Percentiles rank a stretch among this genome's conserved stretches.
Conservation (phyloP, 1,140 invertebrate species). For the Trypoxylus dichotomus region DNA sequence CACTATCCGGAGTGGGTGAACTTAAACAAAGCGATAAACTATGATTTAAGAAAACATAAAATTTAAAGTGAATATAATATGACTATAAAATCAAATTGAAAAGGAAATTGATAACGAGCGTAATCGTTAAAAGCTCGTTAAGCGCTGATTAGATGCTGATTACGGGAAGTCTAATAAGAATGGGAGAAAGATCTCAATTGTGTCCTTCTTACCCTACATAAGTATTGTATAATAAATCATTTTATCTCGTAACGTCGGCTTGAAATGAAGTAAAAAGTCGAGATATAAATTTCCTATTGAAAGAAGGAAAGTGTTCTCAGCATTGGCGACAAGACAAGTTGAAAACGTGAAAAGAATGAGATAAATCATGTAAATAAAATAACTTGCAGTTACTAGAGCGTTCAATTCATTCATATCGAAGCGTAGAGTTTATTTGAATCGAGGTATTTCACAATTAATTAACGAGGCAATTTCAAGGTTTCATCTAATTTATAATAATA, state of each 20-base stretch:
- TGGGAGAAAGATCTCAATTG: background rate
- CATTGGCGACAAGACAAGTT: background rate
- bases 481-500: too few relatives aligned
- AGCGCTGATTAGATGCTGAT: background rate
- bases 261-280: background rate
- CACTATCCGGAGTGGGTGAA: background rate
- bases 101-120: background rate
- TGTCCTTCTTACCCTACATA: background rate
- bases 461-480: too few relatives aligned
- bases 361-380: background rate
- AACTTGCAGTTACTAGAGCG: background rate
- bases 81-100: constrained; percentile 12
- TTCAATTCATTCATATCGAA: background rate
- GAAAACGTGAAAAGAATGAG: background rate
- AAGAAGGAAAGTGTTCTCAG: background rate
- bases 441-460: too few relatives aligned
- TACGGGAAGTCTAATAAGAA: background rate
- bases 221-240: constrained; percentile 2
- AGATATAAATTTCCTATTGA: background rate
- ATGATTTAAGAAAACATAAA: background rate
- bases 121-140: background rate
- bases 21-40: background rate
- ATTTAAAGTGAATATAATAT: background rate
- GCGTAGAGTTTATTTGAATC: too few relatives aligned
- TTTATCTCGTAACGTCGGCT: background rate